These are phyloP conservation scores for Rhadina sibilatrix DNA, from an alignment of 2,113 vertebrate species.

Conservation along the genomic window DNA sequence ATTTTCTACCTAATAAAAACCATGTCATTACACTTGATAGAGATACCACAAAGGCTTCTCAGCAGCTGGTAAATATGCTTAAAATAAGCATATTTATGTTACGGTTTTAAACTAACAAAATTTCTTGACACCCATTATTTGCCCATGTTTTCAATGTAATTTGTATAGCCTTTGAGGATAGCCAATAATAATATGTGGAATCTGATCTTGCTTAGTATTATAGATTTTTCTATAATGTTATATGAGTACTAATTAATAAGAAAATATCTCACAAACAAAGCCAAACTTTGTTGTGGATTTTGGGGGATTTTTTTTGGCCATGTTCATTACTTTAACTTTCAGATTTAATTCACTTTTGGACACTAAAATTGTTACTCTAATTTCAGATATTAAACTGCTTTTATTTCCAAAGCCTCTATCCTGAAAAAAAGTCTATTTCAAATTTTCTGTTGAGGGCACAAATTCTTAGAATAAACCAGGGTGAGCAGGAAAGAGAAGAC, in stretches of 20 bases:
- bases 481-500: not conserved
- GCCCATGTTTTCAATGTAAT: not conserved
- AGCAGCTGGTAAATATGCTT: not conserved
- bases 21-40: not conserved
- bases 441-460: not conserved
- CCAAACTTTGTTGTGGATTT: not conserved
- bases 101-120: not conserved
- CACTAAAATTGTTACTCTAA: not conserved
- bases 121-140: not conserved
- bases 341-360: not conserved
- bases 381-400: not conserved
- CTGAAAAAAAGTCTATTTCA: not conserved
- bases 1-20: not conserved
- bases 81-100: not conserved
- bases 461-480: not conserved
- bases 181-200: not conserved
- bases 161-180: not conserved
- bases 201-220: not conserved
- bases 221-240: not conserved
- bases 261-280: not conserved
- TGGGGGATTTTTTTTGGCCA: rapidly evolving
- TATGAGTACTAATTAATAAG: not conserved
- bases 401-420: not conserved
- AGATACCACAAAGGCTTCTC: not conserved
- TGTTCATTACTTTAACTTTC: not conserved